Conservation (phyloP, 2,888 invertebrate species). For the Dendrolimus houi region DNA sequence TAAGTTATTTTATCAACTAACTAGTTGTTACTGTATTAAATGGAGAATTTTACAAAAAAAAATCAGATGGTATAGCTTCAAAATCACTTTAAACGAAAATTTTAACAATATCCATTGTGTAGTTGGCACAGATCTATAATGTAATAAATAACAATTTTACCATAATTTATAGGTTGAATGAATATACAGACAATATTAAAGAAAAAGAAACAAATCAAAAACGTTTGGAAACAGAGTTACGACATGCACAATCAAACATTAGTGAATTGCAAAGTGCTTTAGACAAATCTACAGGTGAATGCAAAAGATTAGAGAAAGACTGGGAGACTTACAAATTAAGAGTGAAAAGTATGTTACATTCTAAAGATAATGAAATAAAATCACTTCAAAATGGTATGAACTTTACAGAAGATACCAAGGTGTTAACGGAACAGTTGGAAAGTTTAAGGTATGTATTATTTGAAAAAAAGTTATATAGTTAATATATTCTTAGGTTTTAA, state of each 20-base stretch:
- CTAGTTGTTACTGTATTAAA: too few relatives aligned
- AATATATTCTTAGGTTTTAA: too few relatives aligned
- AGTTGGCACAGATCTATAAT: too few relatives aligned
- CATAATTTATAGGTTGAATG: not conserved
- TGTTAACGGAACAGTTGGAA: conserved; percentile 46
- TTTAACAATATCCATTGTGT: too few relatives aligned
- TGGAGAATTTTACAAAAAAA: too few relatives aligned
- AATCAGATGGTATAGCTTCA: too few relatives aligned
- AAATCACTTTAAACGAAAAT: too few relatives aligned
- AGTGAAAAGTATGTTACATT: conserved; percentile 55
- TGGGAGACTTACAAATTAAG: conserved; percentile 63
- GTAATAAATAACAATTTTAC: too few relatives aligned
- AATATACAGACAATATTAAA: not conserved
- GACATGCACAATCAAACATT: conserved; percentile 48
- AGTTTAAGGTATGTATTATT: conserved; percentile 42
- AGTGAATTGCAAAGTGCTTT: conserved; percentile 39
- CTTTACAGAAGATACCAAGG: conserved; percentile 44
- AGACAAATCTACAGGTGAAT: conserved; percentile 43
- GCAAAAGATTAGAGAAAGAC: conserved; percentile 49
- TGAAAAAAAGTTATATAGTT: too few relatives aligned
- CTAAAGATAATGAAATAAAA: conserved; percentile 57
- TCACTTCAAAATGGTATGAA: conserved; percentile 40
- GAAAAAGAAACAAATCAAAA: conserved; percentile 26
- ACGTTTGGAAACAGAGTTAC: conserved; percentile 51
- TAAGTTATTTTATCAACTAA: too few relatives aligned